Base-by-base conservation (phyloP, 2,113 vertebrate genomes). In the Eretmodus cyanostictus region DNA sequence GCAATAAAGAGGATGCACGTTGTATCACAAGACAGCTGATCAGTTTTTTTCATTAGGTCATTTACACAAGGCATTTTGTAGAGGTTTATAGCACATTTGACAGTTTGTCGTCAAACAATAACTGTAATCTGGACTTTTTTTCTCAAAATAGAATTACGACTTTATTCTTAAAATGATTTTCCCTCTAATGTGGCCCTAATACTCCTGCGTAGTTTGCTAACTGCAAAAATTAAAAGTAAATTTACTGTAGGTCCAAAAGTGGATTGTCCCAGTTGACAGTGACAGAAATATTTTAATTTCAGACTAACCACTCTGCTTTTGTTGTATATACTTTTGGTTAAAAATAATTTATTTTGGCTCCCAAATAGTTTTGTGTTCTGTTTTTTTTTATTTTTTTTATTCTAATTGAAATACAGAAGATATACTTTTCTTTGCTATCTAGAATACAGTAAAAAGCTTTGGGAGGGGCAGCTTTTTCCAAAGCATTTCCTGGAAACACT, bases 401-500 rank as follows among this genome's bases (percentile, higher is more conserved):
- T 16, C 19, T 40, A 55, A 81, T 38, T 86, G 12, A 66, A n/a
- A 42, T 13, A 29, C 71, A 79, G 38, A 84, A 22, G 66, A 78
- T 57, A 49, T 24, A n/a, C 22, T 79, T 85, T 91, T 34, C 53
- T 87, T 68, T 81, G 14, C 47, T 57, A 86, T 79, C 34, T 13
- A 51, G 42, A 63, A 27, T 54, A 47, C 14, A 29, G 42, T 31
- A 76, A 31, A 83, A 80, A 90, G 24, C 34, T 51, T 7, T 57
- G 79, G 84, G 63, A 87, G 83, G 54, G 55, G 79, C 7, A 57
- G 40, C 66, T 45, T 91, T 49, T 89, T 92, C 63, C 85, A 91
- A 87, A 92, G 51, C 81, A 88, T 86, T 89, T 92, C 86, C 83
- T 34, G 78, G 88, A 93, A 90, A 55, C 13, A 17, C 1, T 12